Percentiles rank a stretch among this genome's conserved stretches.
Evolutionary conservation across 2,888 invertebrate genomes (phyloP).

Genomic region (Formica aserva): DNA sequence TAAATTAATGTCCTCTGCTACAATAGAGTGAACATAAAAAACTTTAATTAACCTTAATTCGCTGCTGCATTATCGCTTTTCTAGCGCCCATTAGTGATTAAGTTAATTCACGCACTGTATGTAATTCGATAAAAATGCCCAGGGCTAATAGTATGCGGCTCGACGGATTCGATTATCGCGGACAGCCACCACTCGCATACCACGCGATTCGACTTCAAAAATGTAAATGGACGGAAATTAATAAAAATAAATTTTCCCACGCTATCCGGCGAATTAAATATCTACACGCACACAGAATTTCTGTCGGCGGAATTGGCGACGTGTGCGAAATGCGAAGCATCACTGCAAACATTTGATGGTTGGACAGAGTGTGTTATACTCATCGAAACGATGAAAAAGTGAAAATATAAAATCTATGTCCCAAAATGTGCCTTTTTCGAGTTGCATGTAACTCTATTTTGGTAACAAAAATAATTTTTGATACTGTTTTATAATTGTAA

Average conservation of each 20-base stretch:
- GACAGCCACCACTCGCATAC: slow-evolving; percentile 7
- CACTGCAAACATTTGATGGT: slow-evolving; percentile 6
- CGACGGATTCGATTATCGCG: slow-evolving; percentile 46
- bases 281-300: slow-evolving; percentile 46
- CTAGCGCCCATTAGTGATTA: slow-evolving; percentile 44
- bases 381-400: slow-evolving; percentile 30
- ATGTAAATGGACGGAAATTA: slow-evolving; percentile 52
- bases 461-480: neutral
- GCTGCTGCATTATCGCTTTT: slow-evolving; percentile 39
- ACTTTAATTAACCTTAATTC: slow-evolving; percentile 51
- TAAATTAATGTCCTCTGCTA: neutral
- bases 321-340: slow-evolving; percentile 47
- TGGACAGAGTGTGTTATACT: slow-evolving; percentile 11
- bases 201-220: slow-evolving; percentile 38
- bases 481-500: neutral
- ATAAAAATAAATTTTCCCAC: slow-evolving; percentile 51
- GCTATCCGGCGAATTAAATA: slow-evolving; percentile 32
- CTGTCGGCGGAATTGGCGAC: slow-evolving; percentile 26
- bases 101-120: slow-evolving; percentile 49
- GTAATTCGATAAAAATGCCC: slow-evolving; percentile 52
- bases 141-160: slow-evolving; percentile 39
- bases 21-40: slow-evolving; percentile 19
- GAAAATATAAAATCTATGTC: neutral
- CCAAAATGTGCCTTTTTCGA: neutral
- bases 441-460: neutral